Percentiles rank a stretch among this genome's conserved stretches.
These are phyloP conservation scores for Oostethus manadensis DNA, from an alignment of 2,113 vertebrate genomes.

Conservation along the genomic window DNA sequence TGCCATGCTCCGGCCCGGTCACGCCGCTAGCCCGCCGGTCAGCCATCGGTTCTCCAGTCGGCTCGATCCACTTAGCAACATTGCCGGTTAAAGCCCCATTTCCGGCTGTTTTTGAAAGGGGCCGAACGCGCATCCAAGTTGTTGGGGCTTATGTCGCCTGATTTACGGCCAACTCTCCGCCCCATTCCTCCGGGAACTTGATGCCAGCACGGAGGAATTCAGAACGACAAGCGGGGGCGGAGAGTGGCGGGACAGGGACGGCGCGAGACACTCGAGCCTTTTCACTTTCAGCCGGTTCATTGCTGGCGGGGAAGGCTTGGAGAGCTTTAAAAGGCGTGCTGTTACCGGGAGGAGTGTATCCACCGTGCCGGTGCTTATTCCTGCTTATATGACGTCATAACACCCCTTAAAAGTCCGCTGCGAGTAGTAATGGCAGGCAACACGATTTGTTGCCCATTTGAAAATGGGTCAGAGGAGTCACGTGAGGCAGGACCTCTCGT, in stretches of 20 bases:
- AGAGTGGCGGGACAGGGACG: neutral
- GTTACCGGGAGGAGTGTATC: neutral
- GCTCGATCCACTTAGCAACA: neutral
- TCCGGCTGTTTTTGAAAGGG: neutral
- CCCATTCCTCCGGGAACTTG: constrained; percentile 46
- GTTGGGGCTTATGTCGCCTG: constrained; percentile 27
- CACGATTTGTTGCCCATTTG: too few species aligned
- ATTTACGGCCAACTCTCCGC: constrained; percentile 41
- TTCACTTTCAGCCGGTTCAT: constrained; percentile 40
- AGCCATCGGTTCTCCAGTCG: constrained; percentile 36
- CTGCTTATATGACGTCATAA: too few species aligned
- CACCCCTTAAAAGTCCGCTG: too few species aligned
- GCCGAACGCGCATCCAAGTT: neutral
- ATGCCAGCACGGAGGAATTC: constrained; percentile 49
- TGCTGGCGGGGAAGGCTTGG: constrained; percentile 11
- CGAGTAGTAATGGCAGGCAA: too few species aligned
- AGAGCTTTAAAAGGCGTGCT: constrained; percentile 10
- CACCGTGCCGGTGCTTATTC: too few species aligned
- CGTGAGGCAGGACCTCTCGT: too few species aligned
- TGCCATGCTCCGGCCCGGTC: constrained; percentile 25
- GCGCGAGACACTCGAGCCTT: neutral
- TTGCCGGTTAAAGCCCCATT: neutral
- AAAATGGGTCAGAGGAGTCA: too few species aligned
- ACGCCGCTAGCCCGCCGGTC: constrained; percentile 29
- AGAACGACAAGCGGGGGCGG: constrained; percentile 33